Evolutionary conservation across 2,113 vertebrate genomes (phyloP).

Genomic region (Vombatus ursinus): DNA sequence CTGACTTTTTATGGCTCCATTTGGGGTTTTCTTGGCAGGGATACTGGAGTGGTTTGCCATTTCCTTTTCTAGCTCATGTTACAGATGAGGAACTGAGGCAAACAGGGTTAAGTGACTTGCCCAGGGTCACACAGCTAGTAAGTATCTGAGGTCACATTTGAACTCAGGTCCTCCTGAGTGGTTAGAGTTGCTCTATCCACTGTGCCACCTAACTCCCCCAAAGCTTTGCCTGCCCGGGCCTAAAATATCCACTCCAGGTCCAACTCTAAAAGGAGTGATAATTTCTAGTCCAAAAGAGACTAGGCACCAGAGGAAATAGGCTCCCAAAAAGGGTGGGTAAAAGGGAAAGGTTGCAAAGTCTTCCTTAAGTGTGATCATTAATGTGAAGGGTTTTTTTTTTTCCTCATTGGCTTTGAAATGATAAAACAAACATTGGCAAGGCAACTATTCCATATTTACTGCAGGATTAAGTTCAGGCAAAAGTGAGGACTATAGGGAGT

Average conservation of each 20-base stretch:
- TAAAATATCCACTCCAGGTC: not conserved
- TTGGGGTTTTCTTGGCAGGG: too few relatives aligned
- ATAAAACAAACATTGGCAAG: not conserved
- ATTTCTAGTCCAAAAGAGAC: not conserved
- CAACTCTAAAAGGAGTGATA: not conserved
- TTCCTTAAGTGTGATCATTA: not conserved
- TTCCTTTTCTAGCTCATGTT: too few relatives aligned
- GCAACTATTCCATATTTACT: not conserved
- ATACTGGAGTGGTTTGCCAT: too few relatives aligned
- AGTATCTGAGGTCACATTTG: too few relatives aligned
- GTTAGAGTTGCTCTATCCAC: too few relatives aligned
- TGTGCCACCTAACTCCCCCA: not conserved
- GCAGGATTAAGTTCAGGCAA: not conserved
- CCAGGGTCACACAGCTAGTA: too few relatives aligned
- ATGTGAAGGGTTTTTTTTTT: not conserved
- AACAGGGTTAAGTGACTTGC: too few relatives aligned
- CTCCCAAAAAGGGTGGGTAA: not conserved
- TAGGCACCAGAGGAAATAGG: not conserved
- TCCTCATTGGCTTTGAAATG: not conserved
- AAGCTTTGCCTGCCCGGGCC: not conserved
- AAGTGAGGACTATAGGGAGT: not conserved
- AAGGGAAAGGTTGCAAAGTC: not conserved
- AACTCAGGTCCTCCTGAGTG: too few relatives aligned
- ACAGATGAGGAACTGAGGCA: too few relatives aligned
- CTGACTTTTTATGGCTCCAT: too few relatives aligned